phyloP scores from a whole-genome alignment of 2,113 vertebrate species.

The Paraplagusia blochii region DNA sequence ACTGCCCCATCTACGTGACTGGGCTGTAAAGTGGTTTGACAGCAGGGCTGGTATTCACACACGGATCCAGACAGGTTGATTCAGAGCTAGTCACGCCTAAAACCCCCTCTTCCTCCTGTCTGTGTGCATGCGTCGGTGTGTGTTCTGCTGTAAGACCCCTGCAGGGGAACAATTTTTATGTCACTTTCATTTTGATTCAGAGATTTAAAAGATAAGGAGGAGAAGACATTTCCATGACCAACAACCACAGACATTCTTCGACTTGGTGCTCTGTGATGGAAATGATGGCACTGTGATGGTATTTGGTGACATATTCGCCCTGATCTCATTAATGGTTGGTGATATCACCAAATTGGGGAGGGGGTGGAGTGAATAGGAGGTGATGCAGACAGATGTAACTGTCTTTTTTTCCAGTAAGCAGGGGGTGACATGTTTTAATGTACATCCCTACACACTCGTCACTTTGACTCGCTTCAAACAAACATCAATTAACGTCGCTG shows the following conservation, averaged over 20 bases:
- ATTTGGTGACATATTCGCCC: too few relatives aligned
- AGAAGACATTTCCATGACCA: not conserved
- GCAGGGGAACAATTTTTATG: constrained; percentile 6
- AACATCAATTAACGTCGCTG: not conserved
- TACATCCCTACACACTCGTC: not conserved
- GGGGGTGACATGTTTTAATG: too few relatives aligned
- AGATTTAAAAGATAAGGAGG: not conserved
- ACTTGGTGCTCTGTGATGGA: too few relatives aligned
- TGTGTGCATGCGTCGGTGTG: not conserved
- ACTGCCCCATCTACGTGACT: not conserved
- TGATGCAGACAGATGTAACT: too few relatives aligned
- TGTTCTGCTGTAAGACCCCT: not conserved
- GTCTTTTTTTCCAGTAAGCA: too few relatives aligned
- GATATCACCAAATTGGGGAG: too few relatives aligned
- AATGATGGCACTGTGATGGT: too few relatives aligned
- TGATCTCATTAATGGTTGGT: too few relatives aligned
- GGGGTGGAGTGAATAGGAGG: too few relatives aligned
- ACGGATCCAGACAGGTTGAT: constrained; percentile 12
- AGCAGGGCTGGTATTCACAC: constrained; percentile 30
- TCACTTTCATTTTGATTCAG: not conserved
- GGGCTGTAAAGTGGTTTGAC: constrained; percentile 29
- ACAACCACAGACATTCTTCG: too few relatives aligned
- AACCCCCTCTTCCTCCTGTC: constrained; percentile 5
- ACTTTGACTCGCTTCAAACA: not conserved
- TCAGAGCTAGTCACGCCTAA: constrained; percentile 23